Percentiles rank a stretch among this genome's conserved stretches.
These are phyloP conservation scores for Notechis scutatus DNA, from an alignment of 2,113 vertebrate genomes.

Conservation along the genomic window DNA sequence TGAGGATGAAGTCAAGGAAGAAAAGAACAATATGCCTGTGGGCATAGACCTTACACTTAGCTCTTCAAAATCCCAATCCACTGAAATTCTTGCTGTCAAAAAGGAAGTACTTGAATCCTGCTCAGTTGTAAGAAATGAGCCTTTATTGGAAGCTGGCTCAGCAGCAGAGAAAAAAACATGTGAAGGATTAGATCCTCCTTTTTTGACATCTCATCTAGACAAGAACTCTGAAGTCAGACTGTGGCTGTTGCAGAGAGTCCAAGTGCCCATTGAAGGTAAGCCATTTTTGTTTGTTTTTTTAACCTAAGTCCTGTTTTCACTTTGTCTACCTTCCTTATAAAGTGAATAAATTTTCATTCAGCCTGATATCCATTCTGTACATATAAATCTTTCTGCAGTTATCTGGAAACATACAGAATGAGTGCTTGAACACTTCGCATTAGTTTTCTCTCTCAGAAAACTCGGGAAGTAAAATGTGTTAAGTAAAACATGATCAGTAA, in stretches of 20 bases:
- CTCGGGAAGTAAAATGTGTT: not conserved
- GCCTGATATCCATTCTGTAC: not conserved
- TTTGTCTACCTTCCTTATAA: not conserved
- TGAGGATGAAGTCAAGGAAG: conserved; percentile 59
- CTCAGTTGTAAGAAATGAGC: conserved; percentile 54
- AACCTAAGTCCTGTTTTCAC: not conserved
- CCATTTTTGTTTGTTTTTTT: conserved; percentile 12
- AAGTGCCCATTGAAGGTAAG: conserved; percentile 93
- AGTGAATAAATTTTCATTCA: not conserved
- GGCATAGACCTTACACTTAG: conserved; percentile 74
- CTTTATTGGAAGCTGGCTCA: conserved; percentile 49
- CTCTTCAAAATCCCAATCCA: conserved; percentile 57
- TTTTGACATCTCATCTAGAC: conserved; percentile 66
- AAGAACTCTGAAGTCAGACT: conserved; percentile 83
- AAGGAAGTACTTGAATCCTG: conserved; percentile 55
- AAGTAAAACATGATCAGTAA: not conserved
- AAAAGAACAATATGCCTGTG: conserved; percentile 53
- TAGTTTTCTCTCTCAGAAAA: not conserved
- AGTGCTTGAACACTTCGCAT: not conserved
- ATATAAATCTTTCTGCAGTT: not conserved
- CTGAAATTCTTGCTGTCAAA: conserved; percentile 49
- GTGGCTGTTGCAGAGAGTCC: conserved; percentile 92
- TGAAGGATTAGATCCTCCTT: conserved; percentile 60
- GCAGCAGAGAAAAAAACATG: conserved; percentile 54
- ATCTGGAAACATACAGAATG: not conserved